Base-by-base conservation (phyloP, 2,888 invertebrate species). In the Congeria kusceri region DNA sequence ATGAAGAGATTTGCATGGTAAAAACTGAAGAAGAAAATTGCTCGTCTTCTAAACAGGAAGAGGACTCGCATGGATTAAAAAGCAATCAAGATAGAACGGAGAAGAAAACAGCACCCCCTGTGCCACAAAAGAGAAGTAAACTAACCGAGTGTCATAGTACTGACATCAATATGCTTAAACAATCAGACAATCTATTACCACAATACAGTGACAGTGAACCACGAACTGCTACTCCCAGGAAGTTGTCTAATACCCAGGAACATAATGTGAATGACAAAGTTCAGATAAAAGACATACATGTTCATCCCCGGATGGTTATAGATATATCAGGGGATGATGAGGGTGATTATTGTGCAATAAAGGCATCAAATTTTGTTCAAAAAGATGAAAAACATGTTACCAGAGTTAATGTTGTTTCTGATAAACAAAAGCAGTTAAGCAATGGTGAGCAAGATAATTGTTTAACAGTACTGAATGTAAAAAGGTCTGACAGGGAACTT, bases 261-360 rank as follows among this genome's bases (percentile, higher is more conserved):
- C n/a, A 23, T 23, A 46, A 44, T 15, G 18, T 29, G 23, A 39
- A 25, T 61, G 44, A 27, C 27, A 20, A 20, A 11, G 47, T 47
- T 47, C 46, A 57, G n/a, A 49, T 72, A 25, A 58, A 28, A n/a
- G n/a, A n/a, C n/a, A n/a, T n/a, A n/a, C 49, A 69, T 28, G 67
- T 67, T 58, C 25, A 47, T 28, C 39, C 18, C n/a, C 49, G 44
- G 58, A 46, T 66, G 61, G 47, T 64, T 46, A 20, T 53, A 13
- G 25, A 53, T 53, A 32, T 9, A 39, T 39, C 47, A 29, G 32
- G 27, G 15, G 68, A 77, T 28, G 49, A 57, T 47, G 81, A 75
- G 23, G 82, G 76, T 1, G 82, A 78, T 53, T 82, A 82, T 29
- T 78, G 78, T 59, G 65, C 78, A 57, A 71, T 82, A 1, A 69